Base-by-base conservation (phyloP, 2,113 vertebrate genomes). In the Psittacus erithacus region DNA sequence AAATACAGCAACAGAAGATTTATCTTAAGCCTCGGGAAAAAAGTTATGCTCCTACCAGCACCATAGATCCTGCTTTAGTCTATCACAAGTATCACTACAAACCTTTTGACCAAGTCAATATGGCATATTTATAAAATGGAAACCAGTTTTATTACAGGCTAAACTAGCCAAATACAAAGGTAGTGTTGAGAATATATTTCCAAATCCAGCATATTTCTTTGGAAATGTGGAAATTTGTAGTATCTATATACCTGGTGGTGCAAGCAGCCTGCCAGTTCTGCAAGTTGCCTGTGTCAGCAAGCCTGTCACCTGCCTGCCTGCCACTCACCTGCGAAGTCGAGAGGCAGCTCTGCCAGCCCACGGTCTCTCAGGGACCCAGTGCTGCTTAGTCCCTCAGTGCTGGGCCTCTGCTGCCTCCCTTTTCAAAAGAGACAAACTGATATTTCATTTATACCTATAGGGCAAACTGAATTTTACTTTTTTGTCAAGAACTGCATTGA, bases 381-480 rank as follows among this genome's bases (percentile, higher is more conserved):
- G 16, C 8, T 65, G 7, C 16, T 53, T 35, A 44, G 25, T 27
- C 16, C 10, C 24, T 1, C 0, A 35, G 33, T 1, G 0, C 28
- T 60, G 35, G 15, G 13, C 9, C 9, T 65, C 44, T 35, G 9
- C 13, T 52, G 6, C 19, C 10, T 67, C 10, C 29, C 9, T 1
- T 75, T 75, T 19, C n/a, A 55, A 80, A 89, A 79, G 4, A 55
- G 6, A 60, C 2, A 73, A 60, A 57, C 7, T 18, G 39, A 77
- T 69, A 47, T 41, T 70, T 63, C 2, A 1, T 59, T 75, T 16
- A 5, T 1, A 6, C 49, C 17, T 57, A 8, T 7, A 77, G 5
- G 5, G 3, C 5, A 69, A 70, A 46, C 1, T 19, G 20, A 71
- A 31, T 43, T 88, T 71, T 75, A 2, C 5, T 71, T 71, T 83